Evolutionary conservation across 2,797 vertebrate genomes (phyloP).

Genomic region (Anas acuta): DNA sequence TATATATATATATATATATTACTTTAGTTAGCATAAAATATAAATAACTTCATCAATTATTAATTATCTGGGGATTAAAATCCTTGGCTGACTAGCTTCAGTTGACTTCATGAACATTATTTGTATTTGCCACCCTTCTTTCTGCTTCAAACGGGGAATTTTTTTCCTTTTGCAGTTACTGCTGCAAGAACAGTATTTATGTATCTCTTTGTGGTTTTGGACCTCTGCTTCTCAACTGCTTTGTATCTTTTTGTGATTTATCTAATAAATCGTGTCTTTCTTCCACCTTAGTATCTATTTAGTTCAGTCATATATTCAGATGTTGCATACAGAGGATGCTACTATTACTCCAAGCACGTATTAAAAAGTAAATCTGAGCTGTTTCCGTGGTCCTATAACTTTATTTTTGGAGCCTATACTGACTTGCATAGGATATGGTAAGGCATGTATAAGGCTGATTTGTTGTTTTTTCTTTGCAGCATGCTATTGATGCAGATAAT

Average conservation of each 20-base stretch:
- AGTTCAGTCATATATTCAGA: background rate
- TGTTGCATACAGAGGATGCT: background rate
- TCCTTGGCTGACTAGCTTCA: background rate
- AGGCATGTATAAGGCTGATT: background rate
- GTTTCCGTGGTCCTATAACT: background rate
- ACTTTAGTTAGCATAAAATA: background rate
- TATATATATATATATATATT: background rate
- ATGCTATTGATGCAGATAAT: conserved; percentile 90
- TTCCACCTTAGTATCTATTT: background rate
- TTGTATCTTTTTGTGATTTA: background rate
- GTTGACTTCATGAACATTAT: background rate
- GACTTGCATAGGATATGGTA: background rate
- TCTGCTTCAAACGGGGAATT: background rate
- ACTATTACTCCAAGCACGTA: background rate
- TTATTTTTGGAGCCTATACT: background rate
- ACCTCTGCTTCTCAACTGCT: background rate
- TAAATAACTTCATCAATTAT: background rate
- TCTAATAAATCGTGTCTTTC: background rate
- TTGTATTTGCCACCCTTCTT: background rate
- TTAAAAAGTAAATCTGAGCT: background rate
- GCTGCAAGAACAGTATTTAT: background rate
- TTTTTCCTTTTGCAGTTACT: background rate
- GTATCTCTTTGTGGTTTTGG: background rate
- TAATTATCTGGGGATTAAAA: background rate
- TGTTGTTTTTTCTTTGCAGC: conserved; percentile 79